These are phyloP conservation scores for Apodemus agrarius DNA, from an alignment of 2,797 vertebrate genomes.

Conservation along the genomic window DNA sequence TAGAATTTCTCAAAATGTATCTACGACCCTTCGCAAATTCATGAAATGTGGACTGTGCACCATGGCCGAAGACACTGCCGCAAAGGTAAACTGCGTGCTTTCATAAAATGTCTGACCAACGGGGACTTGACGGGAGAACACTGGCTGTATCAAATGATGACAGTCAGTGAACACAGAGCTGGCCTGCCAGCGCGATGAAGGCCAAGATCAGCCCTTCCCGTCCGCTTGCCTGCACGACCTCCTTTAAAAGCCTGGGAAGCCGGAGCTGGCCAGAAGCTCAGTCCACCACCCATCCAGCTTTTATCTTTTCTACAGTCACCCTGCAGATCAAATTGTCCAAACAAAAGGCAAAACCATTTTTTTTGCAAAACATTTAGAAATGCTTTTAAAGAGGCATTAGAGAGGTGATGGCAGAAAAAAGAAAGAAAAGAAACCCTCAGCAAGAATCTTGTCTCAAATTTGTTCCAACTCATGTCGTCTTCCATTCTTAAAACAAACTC, in stretches of 20 bases:
- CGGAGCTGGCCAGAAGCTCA: neutral
- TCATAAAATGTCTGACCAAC: conserved; percentile 1
- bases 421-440: neutral
- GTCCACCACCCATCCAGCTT: neutral
- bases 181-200: neutral
- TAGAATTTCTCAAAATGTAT: conserved; percentile 24
- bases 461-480: neutral
- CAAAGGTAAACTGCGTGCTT: neutral
- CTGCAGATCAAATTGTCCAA: conserved; percentile 3
- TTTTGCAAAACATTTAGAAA: neutral
- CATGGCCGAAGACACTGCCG: neutral
- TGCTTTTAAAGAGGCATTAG: neutral
- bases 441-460: neutral
- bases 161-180: neutral
- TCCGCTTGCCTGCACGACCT: neutral
- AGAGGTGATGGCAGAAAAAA: neutral
- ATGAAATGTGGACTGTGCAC: neutral
- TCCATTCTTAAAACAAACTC: neutral
- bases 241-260: neutral
- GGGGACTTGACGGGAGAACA: conserved; percentile 15
- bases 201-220: neutral
- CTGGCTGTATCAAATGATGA: conserved; percentile 28
- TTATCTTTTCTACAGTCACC: neutral
- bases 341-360: neutral
- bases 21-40: conserved; percentile 10